phyloP scores from a whole-genome alignment of 2,113 vertebrate species.

The Melierax canorus region DNA sequence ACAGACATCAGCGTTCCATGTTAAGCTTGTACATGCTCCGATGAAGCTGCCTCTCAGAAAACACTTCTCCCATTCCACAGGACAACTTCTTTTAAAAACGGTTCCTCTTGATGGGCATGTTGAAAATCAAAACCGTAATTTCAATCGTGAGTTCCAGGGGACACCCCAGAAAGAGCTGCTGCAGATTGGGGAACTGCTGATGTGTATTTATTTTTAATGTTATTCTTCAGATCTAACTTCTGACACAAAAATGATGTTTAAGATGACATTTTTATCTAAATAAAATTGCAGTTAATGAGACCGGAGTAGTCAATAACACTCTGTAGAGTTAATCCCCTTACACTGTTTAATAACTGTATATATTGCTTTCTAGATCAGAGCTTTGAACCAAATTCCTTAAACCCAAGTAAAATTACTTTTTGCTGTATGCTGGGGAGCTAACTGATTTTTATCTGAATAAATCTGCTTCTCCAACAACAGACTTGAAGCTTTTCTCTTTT shows the following conservation, averaged over 20 bases:
- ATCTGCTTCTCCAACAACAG: constrained; percentile 14
- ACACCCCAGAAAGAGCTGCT: not conserved
- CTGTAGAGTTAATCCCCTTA: constrained; percentile 62
- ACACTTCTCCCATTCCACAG: not conserved
- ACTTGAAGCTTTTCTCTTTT: not conserved
- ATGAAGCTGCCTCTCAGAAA: constrained; percentile 16
- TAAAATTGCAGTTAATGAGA: constrained; percentile 61
- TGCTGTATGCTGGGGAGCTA: constrained; percentile 21
- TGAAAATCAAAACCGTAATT: not conserved
- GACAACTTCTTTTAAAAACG: not conserved
- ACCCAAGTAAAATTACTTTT: constrained; percentile 54
- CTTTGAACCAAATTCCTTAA: constrained; percentile 60
- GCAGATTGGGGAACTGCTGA: not conserved
- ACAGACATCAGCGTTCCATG: not conserved
- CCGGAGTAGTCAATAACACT: constrained; percentile 47
- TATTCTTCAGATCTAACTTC: constrained; percentile 50
- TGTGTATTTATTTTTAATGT: constrained; percentile 20
- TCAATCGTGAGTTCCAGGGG: not conserved
- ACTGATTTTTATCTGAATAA: constrained; percentile 50
- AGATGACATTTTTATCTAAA: constrained; percentile 63
- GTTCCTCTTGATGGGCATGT: not conserved
- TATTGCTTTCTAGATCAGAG: constrained; percentile 62
- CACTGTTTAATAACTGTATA: constrained; percentile 56
- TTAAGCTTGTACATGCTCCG: not conserved
- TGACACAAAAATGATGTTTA: constrained; percentile 39